These are phyloP conservation scores for Quiscalus mexicanus DNA, from an alignment of 2,113 vertebrate species.

Conservation along the genomic window DNA sequence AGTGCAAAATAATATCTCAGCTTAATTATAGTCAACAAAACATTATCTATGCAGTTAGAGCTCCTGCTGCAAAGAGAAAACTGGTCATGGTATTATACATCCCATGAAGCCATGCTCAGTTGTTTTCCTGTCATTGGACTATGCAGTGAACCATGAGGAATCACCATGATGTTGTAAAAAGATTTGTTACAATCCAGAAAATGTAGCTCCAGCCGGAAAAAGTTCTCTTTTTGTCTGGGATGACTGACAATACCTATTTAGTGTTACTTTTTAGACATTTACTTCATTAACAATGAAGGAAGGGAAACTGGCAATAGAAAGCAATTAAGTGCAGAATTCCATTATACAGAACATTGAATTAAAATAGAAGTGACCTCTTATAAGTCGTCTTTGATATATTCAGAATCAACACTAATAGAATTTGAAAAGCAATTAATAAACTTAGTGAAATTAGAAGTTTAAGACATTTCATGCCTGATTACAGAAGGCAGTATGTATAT, in stretches of 20 bases:
- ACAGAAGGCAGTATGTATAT: not conserved
- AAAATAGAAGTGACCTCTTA: not conserved
- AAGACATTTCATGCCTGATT: not conserved
- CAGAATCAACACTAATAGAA: not conserved
- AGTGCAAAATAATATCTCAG: not conserved
- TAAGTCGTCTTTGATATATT: not conserved
- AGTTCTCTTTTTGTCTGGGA: not conserved
- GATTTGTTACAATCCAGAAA: not conserved
- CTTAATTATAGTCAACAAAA: constrained; percentile 1
- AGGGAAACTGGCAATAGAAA: not conserved
- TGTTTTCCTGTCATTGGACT: not conserved
- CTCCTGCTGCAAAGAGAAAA: not conserved
- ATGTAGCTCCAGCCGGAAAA: not conserved
- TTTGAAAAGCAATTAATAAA: not conserved
- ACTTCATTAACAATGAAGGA: not conserved
- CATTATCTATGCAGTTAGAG: not conserved
- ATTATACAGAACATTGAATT: not conserved
- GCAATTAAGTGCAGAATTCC: not conserved
- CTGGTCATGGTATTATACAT: not conserved
- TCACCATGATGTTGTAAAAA: not conserved
- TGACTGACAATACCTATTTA: constrained; percentile 22
- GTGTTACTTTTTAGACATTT: not conserved
- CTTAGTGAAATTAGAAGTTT: not conserved
- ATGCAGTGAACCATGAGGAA: not conserved
- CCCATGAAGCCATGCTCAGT: not conserved